Evolutionary conservation across 2,888 invertebrate genomes (phyloP).

Genomic region (Rugalucina vietnamica): DNA sequence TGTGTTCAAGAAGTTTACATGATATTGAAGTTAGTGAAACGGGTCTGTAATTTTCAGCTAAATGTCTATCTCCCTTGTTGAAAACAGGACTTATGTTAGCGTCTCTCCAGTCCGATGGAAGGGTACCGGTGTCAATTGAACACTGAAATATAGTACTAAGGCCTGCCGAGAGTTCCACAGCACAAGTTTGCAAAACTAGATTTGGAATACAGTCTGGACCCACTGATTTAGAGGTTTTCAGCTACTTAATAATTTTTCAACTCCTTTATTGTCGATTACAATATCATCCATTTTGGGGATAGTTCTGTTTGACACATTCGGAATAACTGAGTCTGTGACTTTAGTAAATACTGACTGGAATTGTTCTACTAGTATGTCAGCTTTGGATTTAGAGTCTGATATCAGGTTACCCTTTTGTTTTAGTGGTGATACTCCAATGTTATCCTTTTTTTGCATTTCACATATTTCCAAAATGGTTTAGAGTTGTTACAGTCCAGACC

Average conservation of each 20-base stretch:
- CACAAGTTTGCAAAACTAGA: neutral
- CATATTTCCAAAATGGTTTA: slow-evolving; percentile 14
- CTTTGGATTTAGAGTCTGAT: neutral
- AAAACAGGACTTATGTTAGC: neutral
- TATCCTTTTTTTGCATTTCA: too few species aligned
- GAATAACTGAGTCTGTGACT: neutral
- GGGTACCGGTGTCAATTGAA: neutral
- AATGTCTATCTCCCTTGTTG: neutral
- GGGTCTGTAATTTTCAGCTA: neutral
- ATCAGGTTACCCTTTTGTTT: too few species aligned
- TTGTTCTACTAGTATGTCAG: neutral
- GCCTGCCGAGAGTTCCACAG: too few species aligned
- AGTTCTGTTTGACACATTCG: neutral
- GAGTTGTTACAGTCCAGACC: slow-evolving; percentile 5
- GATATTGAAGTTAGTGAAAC: neutral
- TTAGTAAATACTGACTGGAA: neutral
- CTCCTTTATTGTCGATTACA: neutral
- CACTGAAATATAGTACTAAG: too few species aligned
- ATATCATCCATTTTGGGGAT: neutral
- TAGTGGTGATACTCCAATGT: too few species aligned
- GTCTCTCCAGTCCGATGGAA: neutral
- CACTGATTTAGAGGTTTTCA: neutral
- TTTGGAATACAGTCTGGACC: neutral
- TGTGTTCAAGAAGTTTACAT: slow-evolving; percentile 28
- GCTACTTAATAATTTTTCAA: neutral